Evolutionary conservation across 2,797 vertebrate species (phyloP).

Genomic region (Calcarius lapponicus): DNA sequence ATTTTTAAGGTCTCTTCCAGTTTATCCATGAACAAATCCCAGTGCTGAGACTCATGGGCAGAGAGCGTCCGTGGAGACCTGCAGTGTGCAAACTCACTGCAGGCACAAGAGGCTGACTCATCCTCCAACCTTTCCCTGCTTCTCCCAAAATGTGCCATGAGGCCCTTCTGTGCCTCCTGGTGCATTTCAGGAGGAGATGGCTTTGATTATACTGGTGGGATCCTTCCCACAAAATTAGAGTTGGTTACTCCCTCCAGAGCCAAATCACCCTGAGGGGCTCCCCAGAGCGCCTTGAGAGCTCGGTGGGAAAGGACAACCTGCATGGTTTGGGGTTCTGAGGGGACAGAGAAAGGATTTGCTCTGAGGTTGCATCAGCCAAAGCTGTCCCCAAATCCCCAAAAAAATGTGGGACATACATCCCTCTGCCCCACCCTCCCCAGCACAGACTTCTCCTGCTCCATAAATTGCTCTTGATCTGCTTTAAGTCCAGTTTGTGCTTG

Average conservation of each 20-base stretch:
- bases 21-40: no score
- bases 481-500: neutral
- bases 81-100: neutral
- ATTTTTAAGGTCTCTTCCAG: neutral
- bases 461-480: neutral
- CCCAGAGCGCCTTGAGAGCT: neutral
- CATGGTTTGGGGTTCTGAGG: neutral
- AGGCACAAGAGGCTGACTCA: neutral
- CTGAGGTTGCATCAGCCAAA: neutral
- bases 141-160: neutral
- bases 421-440: neutral
- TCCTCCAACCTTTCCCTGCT: neutral
- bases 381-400: neutral
- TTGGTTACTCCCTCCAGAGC: neutral
- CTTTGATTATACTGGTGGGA: neutral
- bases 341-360: neutral
- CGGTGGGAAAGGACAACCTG: neutral
- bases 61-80: rapidly evolving
- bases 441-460: neutral
- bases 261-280: neutral
- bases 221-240: neutral
- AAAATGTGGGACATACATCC: neutral
- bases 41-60: neutral
- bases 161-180: neutral
- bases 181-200: neutral